Conservation (phyloP, 2,797 vertebrate genomes). For the Alectoris magna region DNA sequence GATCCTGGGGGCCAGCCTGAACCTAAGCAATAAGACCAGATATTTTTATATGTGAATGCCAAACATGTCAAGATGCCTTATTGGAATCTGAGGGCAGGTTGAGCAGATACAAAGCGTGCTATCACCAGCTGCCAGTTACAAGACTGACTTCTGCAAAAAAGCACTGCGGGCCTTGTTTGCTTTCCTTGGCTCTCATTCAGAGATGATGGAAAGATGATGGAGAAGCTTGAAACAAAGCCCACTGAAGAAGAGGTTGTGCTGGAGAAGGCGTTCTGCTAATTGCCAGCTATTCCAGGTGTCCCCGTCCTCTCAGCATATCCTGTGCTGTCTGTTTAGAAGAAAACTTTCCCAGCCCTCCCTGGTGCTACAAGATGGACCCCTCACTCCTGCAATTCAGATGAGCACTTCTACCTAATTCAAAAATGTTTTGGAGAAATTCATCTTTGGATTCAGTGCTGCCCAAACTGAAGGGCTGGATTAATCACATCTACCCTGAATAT, state of each 20-base stretch:
- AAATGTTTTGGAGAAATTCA: neutral
- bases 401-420: neutral
- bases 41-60: neutral
- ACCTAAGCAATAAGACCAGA: neutral
- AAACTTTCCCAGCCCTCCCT: neutral
- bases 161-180: neutral
- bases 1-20: neutral
- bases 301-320: neutral
- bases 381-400: neutral
- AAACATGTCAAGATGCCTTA: neutral
- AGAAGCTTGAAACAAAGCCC: slow-evolving; percentile 54
- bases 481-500: neutral
- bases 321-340: neutral
- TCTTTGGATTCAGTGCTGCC: neutral
- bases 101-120: neutral
- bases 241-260: slow-evolving; percentile 34
- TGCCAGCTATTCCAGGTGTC: neutral
- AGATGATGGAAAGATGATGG: slow-evolving; percentile 16
- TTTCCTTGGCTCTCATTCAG: slow-evolving; percentile 41
- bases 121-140: neutral
- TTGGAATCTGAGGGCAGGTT: neutral
- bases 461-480: fast-evolving
- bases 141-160: slow-evolving; percentile 27
- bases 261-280: slow-evolving; percentile 16
- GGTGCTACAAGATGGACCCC: fast-evolving